phyloP scores from a whole-genome alignment of 2,797 vertebrate species.

The Mus caroli region DNA sequence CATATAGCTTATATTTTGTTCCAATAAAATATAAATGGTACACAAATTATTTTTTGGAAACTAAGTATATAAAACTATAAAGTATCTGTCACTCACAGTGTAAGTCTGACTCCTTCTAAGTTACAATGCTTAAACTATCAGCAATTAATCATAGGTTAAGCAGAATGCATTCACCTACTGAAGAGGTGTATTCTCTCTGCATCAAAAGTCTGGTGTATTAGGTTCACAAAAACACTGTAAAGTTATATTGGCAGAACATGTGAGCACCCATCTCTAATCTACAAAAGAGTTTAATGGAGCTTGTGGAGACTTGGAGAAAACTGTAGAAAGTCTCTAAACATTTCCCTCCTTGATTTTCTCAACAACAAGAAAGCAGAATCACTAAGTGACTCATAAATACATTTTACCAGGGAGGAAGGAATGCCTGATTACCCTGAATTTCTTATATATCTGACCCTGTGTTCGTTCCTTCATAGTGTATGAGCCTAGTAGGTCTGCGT shows the following conservation, averaged over 20 bases:
- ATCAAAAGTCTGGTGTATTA: not conserved
- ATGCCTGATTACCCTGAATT: not conserved
- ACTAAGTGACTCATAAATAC: not conserved
- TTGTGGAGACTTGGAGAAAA: not conserved
- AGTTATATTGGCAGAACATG: accelerated
- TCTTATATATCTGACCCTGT: not conserved
- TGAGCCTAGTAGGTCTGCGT: not conserved
- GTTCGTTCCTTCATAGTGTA: not conserved
- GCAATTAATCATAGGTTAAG: not conserved
- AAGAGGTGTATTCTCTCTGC: not conserved
- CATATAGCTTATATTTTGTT: conserved; percentile 7
- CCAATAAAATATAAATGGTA: not conserved
- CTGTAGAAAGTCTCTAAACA: not conserved
- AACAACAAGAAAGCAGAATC: not conserved
- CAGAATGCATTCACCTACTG: too few relatives aligned
- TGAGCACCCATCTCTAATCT: accelerated
- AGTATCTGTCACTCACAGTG: not conserved
- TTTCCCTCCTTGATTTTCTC: not conserved
- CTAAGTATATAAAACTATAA: not conserved
- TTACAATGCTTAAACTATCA: not conserved
- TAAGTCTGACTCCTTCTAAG: not conserved
- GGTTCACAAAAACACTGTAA: not conserved
- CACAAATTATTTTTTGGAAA: not conserved
- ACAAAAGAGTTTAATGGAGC: not conserved
- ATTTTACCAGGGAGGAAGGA: not conserved